Base-by-base conservation (phyloP, 2,888 invertebrate species). In the Drosophila anomalata region DNA sequence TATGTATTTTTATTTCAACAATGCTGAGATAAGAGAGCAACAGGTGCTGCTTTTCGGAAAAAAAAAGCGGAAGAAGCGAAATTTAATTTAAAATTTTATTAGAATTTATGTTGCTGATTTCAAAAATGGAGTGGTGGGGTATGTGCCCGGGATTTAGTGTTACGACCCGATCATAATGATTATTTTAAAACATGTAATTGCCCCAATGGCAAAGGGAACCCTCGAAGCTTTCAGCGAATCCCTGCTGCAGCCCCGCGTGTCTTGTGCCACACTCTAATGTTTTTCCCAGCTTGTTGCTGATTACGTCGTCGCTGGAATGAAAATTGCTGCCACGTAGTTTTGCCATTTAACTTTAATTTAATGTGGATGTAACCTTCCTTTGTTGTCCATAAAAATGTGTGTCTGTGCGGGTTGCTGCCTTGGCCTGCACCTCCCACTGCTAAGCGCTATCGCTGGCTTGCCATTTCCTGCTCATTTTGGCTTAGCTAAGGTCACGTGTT, bases 281-380 rank as follows among this genome's bases (percentile, higher is more conserved):
- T 62, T 41, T 57, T 20, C 24, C 44, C 41, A 56, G 65, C 65
- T 51, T 78, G 73, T 78, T 77, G 79, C 80, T 79, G 77, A 83
- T 83, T 79, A 77, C 78, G 77, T 79, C 80, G 77, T 76, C 78
- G 73, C 41, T 67, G 73, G 75, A 76, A 71, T 78, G 74, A 73
- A 62, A 87, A 79, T 78, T 84, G 87, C 86, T 81, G 81, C 88
- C 88, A 88, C 85, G 87, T 85, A 88, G 87, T 87, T 86, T 88
- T 74, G 79, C 81, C 81, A 87, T 87, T 85, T 88, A 87, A 87
- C 85, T 87, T 88, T 88, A 83, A 85, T 88, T 88, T 85, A 86
- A 88, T 86, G 85, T 85, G 79, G 75, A 77, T 79, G 88, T 83
- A 80, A 79, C 72, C 65, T 80, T 80, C 76, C 71, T 85, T 79